A percentile compares a stretch with the other conserved stretches of the same genome.
Conservation (phyloP, 2,113 vertebrate genomes). For the Amphiprion percula region DNA sequence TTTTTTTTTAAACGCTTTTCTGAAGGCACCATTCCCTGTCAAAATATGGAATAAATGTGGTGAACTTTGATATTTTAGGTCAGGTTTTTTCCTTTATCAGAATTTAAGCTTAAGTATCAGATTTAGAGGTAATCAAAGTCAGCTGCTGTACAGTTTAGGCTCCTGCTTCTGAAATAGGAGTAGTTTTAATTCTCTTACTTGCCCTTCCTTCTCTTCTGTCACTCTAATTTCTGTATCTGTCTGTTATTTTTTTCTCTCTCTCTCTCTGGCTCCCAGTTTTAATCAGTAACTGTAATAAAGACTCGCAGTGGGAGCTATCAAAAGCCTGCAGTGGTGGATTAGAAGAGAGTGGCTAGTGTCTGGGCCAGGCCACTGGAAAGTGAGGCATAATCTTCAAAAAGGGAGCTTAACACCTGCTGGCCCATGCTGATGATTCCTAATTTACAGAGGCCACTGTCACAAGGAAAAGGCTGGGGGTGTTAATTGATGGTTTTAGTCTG, state of each 20-base stretch:
- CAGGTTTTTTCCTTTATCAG: slow-evolving; percentile 11
- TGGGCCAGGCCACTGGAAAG: slow-evolving; percentile 60
- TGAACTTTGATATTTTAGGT: background rate
- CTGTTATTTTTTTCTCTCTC: background rate
- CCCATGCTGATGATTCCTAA: slow-evolving; percentile 44
- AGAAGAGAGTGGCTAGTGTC: slow-evolving; percentile 65
- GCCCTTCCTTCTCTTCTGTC: slow-evolving; percentile 35
- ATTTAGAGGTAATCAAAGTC: slow-evolving; percentile 41
- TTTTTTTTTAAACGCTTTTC: background rate
- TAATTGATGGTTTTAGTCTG: slow-evolving; percentile 67
- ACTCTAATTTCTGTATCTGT: slow-evolving; percentile 44
- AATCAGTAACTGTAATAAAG: slow-evolving; percentile 63
- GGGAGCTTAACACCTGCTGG: slow-evolving; percentile 68
- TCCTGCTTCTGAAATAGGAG: slow-evolving; percentile 18
- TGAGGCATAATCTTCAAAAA: slow-evolving; percentile 75
- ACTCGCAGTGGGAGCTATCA: slow-evolving; percentile 68
- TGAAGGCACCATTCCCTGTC: background rate
- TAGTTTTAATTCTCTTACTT: slow-evolving; percentile 46
- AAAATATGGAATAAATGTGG: slow-evolving; percentile 6
- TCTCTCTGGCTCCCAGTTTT: slow-evolving; percentile 44
- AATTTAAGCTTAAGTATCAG: slow-evolving; percentile 19
- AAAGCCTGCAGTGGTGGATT: slow-evolving; percentile 72
- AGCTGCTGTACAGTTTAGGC: slow-evolving; percentile 28
- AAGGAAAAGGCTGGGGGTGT: slow-evolving; percentile 35
- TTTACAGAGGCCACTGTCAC: slow-evolving; percentile 41